Evolutionary conservation across 1,140 invertebrate species (phyloP).

Genomic region (Acarapis woodi): DNA sequence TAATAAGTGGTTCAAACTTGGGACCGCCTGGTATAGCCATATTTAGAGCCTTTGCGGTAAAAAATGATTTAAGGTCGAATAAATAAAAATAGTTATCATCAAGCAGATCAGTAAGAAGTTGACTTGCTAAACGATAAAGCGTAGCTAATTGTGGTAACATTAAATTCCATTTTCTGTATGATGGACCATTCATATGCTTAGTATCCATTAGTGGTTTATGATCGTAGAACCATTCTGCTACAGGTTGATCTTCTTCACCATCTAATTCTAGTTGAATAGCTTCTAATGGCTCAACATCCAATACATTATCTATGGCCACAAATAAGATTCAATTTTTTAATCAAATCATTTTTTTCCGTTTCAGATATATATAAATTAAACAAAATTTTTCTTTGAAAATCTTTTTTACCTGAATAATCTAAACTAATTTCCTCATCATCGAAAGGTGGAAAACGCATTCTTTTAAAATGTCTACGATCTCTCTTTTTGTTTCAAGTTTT

Average conservation of each 20-base stretch:
- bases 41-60: constrained; percentile 95
- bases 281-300: constrained; percentile 95
- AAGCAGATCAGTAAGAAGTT: constrained; percentile 87
- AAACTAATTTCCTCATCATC: constrained; percentile 98
- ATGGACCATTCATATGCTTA: constrained; percentile 80
- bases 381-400: neutral
- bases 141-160: neutral
- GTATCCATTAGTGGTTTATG: constrained; percentile 80
- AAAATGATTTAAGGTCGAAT: constrained; percentile 97
- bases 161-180: constrained; percentile 64
- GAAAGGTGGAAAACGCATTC: constrained; percentile 98
- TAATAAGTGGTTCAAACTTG: constrained; percentile 96
- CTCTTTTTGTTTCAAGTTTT: too few species aligned
- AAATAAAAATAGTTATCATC: constrained; percentile 98
- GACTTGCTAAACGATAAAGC: constrained; percentile 67
- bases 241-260: constrained; percentile 32
- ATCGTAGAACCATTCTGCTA: constrained; percentile 90
- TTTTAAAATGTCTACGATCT: constrained; percentile 91
- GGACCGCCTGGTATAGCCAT: constrained; percentile 99
- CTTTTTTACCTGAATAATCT: constrained; percentile 26
- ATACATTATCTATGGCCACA: constrained; percentile 95
- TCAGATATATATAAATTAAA: neutral
- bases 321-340: too few species aligned
- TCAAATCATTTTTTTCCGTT: too few species aligned
- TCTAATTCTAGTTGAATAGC: constrained; percentile 97